Evolutionary conservation across 2,888 invertebrate species (phyloP), one percentile per base, ranked within the genome.

Genomic region (Plebejus melissa): DNA sequence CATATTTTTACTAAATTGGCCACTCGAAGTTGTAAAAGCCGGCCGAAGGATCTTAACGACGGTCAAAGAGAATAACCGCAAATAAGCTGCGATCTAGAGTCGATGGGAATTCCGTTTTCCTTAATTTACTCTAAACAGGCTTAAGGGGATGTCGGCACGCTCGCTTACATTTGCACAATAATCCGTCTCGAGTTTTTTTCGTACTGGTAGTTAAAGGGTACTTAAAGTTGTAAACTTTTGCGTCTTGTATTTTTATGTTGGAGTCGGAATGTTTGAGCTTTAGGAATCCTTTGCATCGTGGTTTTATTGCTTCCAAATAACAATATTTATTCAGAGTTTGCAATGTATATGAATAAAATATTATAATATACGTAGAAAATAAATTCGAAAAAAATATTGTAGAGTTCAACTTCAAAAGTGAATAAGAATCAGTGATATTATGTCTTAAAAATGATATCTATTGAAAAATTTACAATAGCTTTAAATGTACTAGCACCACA

Each of bases 31-130:
- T 90, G 89, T 91, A 90, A 91, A 91, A 90, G 90, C 90, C 88
- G 88, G 90, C 90, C 85, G 86, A 88, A 88, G 90, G 88, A 93
- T 89, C 90, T 90, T 92, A 92, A 93, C 91, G 93, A 91, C 93
- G 93, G 93, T 93, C 93, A 93, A 93, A 93, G 92, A 90, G 93
- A 90, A 92, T 93, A 92, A 93, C 93, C 93, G 90, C 93, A 93
- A 93, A 93, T 91, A 93, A 93, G 91, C 90, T 87, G 88, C 90
- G 89, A 92, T 93, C 89, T 90, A 87, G 88, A 87, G 87, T 85
- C 85, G 86, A 86, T 86, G 86, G 86, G 90, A 92, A 90, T 90
- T 90, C 90, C 87, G 85, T 87, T 90, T 90, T 90, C 89, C 89
- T 90, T 92, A 92, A 92, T 91, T 92, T 88, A 89, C 88, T 87